Percentiles rank a stretch among this genome's conserved stretches.
These are phyloP conservation scores for Empis livida DNA, from an alignment of 2,888 invertebrate species.

Conservation along the genomic window DNA sequence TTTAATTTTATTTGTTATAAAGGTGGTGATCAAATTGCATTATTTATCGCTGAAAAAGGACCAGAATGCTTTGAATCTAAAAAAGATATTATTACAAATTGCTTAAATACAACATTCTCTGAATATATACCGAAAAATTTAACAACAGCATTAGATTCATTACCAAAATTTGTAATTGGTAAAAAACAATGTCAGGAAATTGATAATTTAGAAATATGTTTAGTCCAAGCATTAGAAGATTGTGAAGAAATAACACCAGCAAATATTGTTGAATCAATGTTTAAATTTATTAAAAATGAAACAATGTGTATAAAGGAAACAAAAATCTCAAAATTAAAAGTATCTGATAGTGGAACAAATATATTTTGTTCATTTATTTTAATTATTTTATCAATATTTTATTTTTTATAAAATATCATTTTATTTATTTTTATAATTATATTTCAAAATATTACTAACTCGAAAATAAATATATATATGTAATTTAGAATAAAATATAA, in stretches of 20 bases:
- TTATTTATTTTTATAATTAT: too few species aligned
- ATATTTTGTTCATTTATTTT: too few species aligned
- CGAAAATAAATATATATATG: too few species aligned
- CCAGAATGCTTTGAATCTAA: constrained; percentile 56
- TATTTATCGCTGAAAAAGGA: constrained; percentile 73
- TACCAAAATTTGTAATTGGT: constrained; percentile 49
- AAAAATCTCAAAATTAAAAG: too few species aligned
- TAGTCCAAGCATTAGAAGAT: constrained; percentile 37
- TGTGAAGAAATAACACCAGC: constrained; percentile 65
- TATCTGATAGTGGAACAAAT: too few species aligned
- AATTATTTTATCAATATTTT: too few species aligned
- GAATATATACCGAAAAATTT: constrained; percentile 37
- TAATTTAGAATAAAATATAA: too few species aligned
- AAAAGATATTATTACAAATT: constrained; percentile 45
- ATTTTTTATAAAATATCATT: too few species aligned
- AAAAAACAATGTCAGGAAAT: constrained; percentile 35
- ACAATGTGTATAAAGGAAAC: constrained; percentile 41
- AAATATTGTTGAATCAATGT: constrained; percentile 64
- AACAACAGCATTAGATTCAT: constrained; percentile 4
- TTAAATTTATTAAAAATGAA: constrained; percentile 54
- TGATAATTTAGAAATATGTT: constrained; percentile 22
- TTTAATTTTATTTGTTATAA: constrained; percentile 64
- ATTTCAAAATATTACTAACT: too few species aligned
- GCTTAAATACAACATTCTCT: constrained; percentile 49
- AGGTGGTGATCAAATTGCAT: constrained; percentile 69